phyloP scores from a whole-genome alignment of 2,113 vertebrate genomes.

The Corythaeola cristata region DNA sequence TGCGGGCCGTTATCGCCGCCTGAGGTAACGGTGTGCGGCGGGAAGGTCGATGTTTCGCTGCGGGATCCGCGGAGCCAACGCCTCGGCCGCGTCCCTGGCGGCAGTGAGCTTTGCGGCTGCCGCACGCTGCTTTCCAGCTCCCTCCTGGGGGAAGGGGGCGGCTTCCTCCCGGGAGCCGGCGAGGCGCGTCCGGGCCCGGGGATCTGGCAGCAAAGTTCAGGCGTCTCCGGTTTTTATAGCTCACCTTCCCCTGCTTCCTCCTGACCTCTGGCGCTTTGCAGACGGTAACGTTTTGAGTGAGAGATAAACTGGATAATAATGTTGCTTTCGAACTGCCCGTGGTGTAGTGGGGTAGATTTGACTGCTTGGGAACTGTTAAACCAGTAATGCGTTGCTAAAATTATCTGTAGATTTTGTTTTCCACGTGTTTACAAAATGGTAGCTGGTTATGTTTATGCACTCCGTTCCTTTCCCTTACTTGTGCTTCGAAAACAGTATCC shows the following conservation, averaged over 20 bases:
- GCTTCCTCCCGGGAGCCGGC: neutral
- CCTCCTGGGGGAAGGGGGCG: neutral
- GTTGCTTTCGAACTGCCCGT: neutral
- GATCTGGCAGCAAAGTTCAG: rapidly evolving
- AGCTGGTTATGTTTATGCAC: neutral
- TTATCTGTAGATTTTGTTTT: neutral
- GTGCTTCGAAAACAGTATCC: neutral
- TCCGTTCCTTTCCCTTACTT: neutral
- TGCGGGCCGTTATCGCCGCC: neutral
- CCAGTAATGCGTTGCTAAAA: neutral
- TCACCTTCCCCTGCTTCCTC: neutral
- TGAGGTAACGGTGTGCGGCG: neutral
- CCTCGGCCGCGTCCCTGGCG: neutral
- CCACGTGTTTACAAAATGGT: conserved; percentile 1
- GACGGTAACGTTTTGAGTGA: neutral
- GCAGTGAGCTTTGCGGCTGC: neutral
- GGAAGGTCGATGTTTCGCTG: neutral
- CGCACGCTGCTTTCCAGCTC: neutral
- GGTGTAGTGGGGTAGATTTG: rapidly evolving
- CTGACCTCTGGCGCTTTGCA: neutral
- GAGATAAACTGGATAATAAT: rapidly evolving
- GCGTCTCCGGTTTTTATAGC: rapidly evolving
- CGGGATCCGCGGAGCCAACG: neutral
- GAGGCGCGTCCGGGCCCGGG: neutral
- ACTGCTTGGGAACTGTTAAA: neutral